phyloP scores from a whole-genome alignment of 1,140 invertebrate genomes.

The Melipona quadrifasciata region DNA sequence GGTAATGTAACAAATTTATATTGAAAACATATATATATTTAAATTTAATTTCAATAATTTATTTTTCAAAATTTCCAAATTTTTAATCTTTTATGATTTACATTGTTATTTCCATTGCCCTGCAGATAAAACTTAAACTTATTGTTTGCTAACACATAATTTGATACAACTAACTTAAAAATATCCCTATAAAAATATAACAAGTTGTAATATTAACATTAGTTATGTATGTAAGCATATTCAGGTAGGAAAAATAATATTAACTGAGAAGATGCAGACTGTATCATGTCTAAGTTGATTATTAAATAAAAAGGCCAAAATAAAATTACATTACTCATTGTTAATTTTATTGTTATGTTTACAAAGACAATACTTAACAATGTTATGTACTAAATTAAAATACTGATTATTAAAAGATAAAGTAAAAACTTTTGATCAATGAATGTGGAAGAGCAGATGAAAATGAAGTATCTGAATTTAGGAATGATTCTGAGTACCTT shows the following conservation, averaged over 20 bases:
- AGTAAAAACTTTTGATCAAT: constrained; percentile 37
- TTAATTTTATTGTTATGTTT: constrained; percentile 45
- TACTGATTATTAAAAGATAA: constrained; percentile 49
- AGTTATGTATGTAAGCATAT: constrained; percentile 5
- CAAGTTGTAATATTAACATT: constrained; percentile 21
- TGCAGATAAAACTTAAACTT: constrained; percentile 29
- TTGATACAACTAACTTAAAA: constrained; percentile 12
- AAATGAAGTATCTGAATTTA: constrained; percentile 38
- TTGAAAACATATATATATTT: neutral
- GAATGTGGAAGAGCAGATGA: constrained; percentile 39
- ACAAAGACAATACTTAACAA: constrained; percentile 44
- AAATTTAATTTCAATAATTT: neutral
- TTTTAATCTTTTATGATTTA: neutral
- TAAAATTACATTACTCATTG: constrained; percentile 27
- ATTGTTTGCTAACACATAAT: neutral
- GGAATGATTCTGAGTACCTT: constrained; percentile 66
- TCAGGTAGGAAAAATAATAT: constrained; percentile 60
- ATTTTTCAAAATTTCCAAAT: neutral
- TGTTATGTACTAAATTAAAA: constrained; percentile 47
- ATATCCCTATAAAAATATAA: neutral
- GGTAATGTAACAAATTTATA: neutral
- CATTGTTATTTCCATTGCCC: constrained; percentile 26
- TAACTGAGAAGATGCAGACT: constrained; percentile 77
- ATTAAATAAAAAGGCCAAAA: constrained; percentile 63
- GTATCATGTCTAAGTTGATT: constrained; percentile 64